Evolutionary conservation across 2,888 invertebrate species (phyloP).

Genomic region (Trachelus tabidus): DNA sequence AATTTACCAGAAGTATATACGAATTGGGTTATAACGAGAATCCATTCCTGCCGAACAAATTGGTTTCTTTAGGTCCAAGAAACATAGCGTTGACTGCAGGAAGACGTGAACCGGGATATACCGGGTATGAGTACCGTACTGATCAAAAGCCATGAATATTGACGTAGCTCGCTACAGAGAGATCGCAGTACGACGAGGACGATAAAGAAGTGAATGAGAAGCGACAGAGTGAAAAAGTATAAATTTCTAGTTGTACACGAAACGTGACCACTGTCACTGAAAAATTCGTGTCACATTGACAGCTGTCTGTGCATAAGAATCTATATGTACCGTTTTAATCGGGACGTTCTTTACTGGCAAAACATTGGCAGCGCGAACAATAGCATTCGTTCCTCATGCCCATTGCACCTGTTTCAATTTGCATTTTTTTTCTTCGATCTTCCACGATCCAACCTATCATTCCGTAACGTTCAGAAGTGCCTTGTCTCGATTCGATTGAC

Average conservation of each 20-base stretch:
- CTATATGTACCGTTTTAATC: not conserved
- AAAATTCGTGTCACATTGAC: not conserved
- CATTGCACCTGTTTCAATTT: slow-evolving; percentile 19
- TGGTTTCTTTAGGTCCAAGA: not conserved
- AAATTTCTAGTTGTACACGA: not conserved
- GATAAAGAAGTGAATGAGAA: not conserved
- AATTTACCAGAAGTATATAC: not conserved
- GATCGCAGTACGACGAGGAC: not conserved
- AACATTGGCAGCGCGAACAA: not conserved
- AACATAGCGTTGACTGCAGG: not conserved
- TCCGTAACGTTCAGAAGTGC: not conserved
- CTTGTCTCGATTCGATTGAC: not conserved
- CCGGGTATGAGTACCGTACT: not conserved
- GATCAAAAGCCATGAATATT: not conserved
- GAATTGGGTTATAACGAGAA: not conserved
- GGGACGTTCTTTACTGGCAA: not conserved
- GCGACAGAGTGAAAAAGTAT: not conserved
- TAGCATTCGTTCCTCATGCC: slow-evolving; percentile 1
- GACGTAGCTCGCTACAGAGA: not conserved
- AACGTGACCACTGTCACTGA: slow-evolving; percentile 4
- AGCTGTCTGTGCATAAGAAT: not conserved
- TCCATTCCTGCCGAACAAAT: not conserved
- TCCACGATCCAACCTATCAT: not conserved
- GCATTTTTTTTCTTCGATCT: slow-evolving; percentile 9
- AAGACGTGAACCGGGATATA: not conserved